These are phyloP conservation scores for Dioctria rufipes DNA, from an alignment of 2,888 invertebrate genomes.

Conservation along the genomic window DNA sequence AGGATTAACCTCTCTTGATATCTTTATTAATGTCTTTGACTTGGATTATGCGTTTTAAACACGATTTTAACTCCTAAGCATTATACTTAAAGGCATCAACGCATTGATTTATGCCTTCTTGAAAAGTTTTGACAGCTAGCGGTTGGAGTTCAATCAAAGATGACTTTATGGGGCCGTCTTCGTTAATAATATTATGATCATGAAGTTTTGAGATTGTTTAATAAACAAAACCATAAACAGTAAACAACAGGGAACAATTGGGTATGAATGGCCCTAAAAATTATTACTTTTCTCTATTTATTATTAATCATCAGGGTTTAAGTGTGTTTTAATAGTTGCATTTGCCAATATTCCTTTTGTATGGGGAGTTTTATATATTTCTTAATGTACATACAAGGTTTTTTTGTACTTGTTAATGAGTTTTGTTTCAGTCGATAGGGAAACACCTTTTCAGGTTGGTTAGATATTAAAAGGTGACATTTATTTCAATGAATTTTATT, in stretches of 20 bases:
- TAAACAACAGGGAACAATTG: neutral
- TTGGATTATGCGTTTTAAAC: constrained; percentile 57
- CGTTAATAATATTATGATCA: neutral
- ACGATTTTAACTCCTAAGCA: constrained; percentile 55
- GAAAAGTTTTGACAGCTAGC: constrained; percentile 59
- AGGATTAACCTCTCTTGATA: constrained; percentile 42
- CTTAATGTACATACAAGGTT: no score
- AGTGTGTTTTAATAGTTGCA: neutral
- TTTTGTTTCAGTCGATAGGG: no score
- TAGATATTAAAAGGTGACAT: neutral
- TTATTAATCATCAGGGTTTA: neutral
- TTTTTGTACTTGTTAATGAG: no score
- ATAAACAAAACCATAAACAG: constrained; percentile 8
- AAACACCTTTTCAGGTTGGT: neutral
- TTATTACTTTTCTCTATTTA: neutral
- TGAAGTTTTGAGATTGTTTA: neutral
- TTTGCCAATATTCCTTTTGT: no score
- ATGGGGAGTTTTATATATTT: no score
- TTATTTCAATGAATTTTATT: no score
- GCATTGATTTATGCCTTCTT: constrained; percentile 56
- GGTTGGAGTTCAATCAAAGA: constrained; percentile 54
- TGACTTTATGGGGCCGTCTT: constrained; percentile 6
- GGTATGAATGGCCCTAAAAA: neutral
- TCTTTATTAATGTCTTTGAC: constrained; percentile 59
- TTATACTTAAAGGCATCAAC: constrained; percentile 6